Conservation (phyloP, 1,140 invertebrate species). For the Metopolophium dirhodum region DNA sequence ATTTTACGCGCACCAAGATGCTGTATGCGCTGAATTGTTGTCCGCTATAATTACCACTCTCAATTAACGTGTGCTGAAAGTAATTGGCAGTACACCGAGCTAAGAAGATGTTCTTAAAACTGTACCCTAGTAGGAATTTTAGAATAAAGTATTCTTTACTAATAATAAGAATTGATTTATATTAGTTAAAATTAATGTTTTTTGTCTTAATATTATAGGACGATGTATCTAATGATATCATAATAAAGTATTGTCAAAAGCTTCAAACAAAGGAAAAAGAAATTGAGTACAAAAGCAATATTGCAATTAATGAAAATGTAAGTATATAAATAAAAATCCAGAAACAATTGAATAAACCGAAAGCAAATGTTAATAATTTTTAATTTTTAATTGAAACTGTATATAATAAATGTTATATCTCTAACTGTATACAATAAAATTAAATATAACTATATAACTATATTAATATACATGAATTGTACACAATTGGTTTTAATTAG, state of each 20-base stretch:
- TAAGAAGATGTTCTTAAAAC: no score
- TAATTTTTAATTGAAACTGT: neutral
- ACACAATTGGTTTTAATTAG: neutral
- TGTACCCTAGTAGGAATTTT: neutral
- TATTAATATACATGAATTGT: neutral
- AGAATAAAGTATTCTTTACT: neutral
- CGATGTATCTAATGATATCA: neutral
- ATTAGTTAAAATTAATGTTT: neutral
- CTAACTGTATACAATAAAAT: no score
- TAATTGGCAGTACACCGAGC: no score
- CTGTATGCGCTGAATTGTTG: no score
- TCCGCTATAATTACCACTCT: no score
- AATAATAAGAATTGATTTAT: neutral
- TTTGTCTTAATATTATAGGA: constrained; percentile 27
- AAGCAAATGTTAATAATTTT: neutral
- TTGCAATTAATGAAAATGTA: constrained; percentile 13
- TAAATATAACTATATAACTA: no score
- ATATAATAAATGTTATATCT: neutral
- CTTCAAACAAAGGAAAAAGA: constrained; percentile 21
- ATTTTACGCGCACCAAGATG: no score
- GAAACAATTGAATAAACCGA: neutral
- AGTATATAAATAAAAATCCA: neutral
- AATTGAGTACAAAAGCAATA: neutral
- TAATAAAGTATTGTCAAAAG: constrained; percentile 49
- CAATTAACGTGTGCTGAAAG: no score